Percentiles rank a stretch among this genome's conserved stretches.
Evolutionary conservation across 2,113 vertebrate genomes (phyloP).

Genomic region (Psittacula cyanocephala): DNA sequence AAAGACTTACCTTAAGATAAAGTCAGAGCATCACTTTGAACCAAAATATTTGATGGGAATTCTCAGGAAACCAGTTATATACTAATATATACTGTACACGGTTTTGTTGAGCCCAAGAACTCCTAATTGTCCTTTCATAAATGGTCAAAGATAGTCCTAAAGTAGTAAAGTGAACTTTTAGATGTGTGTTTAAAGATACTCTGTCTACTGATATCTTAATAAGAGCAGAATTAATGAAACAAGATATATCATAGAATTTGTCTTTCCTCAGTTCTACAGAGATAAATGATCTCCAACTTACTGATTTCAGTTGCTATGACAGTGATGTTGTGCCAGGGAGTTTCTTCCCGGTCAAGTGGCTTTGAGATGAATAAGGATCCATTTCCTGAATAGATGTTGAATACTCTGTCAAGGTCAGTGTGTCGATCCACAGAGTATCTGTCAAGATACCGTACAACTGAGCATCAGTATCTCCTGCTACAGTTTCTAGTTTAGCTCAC

Average conservation of each 20-base stretch:
- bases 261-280: neutral
- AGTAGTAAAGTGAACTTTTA: neutral
- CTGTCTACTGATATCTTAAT: neutral
- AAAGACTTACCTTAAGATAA: neutral
- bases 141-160: neutral
- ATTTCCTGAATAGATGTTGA: constrained; percentile 90
- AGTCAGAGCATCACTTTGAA: neutral
- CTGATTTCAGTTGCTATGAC: constrained; percentile 93
- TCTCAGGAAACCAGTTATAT: neutral
- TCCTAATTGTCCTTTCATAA: neutral
- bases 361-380: constrained; percentile 92
- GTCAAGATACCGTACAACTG: constrained; percentile 35
- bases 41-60: neutral
- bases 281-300: constrained; percentile 65
- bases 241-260: neutral
- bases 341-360: constrained; percentile 89
- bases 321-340: constrained; percentile 94
- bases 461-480: neutral
- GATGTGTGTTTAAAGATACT: neutral
- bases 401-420: constrained; percentile 91
- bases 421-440: constrained; percentile 95
- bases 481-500: neutral
- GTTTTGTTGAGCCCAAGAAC: neutral
- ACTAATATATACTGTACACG: rapidly evolving
- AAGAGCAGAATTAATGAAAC: neutral